Evolutionary conservation across 1,140 invertebrate species (phyloP).

Genomic region (Centruroides vittatus): DNA sequence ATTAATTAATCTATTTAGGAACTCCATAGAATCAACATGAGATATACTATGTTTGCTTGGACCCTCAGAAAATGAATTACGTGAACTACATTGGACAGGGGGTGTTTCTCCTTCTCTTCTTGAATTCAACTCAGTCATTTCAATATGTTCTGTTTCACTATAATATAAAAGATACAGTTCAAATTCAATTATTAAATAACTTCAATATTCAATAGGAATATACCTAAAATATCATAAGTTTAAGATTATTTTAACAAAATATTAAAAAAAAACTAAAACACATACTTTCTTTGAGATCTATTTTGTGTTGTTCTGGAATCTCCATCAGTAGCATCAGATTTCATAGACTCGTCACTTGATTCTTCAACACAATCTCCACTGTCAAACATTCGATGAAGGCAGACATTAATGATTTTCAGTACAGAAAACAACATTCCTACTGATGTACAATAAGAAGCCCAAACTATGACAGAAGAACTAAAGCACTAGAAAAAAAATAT

Average conservation of each 20-base stretch:
- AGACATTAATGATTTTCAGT: slow-evolving; percentile 79
- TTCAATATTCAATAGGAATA: neutral
- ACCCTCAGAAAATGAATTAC: slow-evolving; percentile 39
- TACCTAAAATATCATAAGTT: neutral
- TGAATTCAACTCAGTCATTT: slow-evolving; percentile 57
- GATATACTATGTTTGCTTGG: slow-evolving; percentile 12
- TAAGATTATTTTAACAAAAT: neutral
- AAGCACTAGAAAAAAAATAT: slow-evolving; percentile 5
- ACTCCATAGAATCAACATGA: slow-evolving; percentile 22
- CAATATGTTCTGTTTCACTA: slow-evolving; percentile 62
- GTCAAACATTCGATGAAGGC: slow-evolving; percentile 90
- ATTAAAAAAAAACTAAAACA: neutral
- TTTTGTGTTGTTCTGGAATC: slow-evolving; percentile 5
- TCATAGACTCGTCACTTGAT: slow-evolving; percentile 19
- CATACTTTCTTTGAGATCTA: slow-evolving; percentile 8
- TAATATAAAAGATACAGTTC: slow-evolving; percentile 10
- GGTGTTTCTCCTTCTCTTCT: slow-evolving; percentile 37
- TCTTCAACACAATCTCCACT: slow-evolving; percentile 73
- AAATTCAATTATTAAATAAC: neutral
- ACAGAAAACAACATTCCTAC: slow-evolving; percentile 63
- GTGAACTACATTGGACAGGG: slow-evolving; percentile 40
- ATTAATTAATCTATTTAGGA: slow-evolving; percentile 18
- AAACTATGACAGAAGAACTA: slow-evolving; percentile 39
- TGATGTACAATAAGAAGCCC: slow-evolving; percentile 70
- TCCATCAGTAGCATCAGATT: slow-evolving; percentile 10